These are phyloP conservation scores for Dallia pectoralis DNA, from an alignment of 2,797 vertebrate genomes.

Conservation along the genomic window DNA sequence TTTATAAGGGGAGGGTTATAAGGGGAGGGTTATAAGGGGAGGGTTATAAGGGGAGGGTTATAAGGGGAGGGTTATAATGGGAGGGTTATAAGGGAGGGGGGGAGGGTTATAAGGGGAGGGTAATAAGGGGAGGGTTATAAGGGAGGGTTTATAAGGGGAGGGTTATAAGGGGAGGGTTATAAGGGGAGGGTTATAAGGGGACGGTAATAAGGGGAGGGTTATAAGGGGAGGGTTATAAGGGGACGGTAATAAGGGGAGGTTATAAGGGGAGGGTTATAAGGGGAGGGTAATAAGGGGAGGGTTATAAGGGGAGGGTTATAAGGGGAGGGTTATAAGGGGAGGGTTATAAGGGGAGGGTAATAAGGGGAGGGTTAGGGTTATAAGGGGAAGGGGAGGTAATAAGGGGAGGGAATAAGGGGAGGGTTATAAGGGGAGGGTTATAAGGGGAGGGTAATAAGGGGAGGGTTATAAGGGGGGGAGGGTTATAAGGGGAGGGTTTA, in stretches of 20 bases:
- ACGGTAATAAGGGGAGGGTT: neutral
- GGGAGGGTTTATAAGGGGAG: neutral
- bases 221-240: neutral
- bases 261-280: neutral
- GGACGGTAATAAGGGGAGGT: too few species aligned
- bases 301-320: neutral
- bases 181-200: neutral
- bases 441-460: too few species aligned
- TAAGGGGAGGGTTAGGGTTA: neutral
- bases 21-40: neutral
- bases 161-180: neutral
- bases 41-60: neutral
- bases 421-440: neutral
- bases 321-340: neutral
- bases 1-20: neutral
- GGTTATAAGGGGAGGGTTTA: neutral
- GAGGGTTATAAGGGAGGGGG: too few species aligned
- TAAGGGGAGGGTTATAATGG: neutral
- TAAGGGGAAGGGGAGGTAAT: too few species aligned
- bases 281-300: neutral
- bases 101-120: neutral
- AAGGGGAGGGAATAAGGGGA: neutral
- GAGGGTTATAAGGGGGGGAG: too few species aligned
- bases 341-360: too few species aligned
- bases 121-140: neutral